Evolutionary conservation across 2,888 invertebrate species (phyloP).

Genomic region (Stramonita haemastoma): DNA sequence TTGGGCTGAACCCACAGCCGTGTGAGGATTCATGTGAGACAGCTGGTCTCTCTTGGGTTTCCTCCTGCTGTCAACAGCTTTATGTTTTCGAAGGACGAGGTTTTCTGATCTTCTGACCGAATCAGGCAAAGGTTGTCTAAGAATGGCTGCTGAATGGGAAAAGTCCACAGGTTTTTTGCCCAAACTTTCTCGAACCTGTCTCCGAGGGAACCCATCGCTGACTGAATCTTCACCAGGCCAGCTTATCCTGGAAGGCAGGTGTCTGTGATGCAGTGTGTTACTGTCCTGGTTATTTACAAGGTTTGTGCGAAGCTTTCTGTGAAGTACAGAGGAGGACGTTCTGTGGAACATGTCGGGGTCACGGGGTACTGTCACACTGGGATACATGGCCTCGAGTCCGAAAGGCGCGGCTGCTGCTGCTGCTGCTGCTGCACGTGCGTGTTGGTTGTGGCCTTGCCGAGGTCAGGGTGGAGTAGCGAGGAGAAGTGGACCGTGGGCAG

Average conservation of each 20-base stretch:
- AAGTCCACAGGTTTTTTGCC: not conserved
- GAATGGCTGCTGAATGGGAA: not conserved
- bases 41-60: not conserved
- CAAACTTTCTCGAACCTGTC: not conserved
- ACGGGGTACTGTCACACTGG: not conserved
- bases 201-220: not conserved
- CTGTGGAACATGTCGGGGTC: not conserved
- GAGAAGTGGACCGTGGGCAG: conserved; percentile 6
- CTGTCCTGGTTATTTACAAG: not conserved
- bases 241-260: not conserved
- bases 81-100: too few species aligned
- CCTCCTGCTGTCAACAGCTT: too few species aligned
- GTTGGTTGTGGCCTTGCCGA: not conserved
- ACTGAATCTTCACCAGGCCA: not conserved
- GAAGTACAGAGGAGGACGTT: too few species aligned
- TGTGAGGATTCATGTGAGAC: not conserved
- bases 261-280: not conserved
- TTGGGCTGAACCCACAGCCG: not conserved
- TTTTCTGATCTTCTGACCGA: too few species aligned
- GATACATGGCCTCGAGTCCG: not conserved
- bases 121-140: too few species aligned
- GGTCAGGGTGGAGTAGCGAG: not conserved
- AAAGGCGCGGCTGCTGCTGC: too few species aligned
- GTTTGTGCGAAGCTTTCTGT: not conserved
- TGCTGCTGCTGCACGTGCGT: not conserved